phyloP scores from a whole-genome alignment of 2,113 vertebrate genomes.

The Indicator maculatus region DNA sequence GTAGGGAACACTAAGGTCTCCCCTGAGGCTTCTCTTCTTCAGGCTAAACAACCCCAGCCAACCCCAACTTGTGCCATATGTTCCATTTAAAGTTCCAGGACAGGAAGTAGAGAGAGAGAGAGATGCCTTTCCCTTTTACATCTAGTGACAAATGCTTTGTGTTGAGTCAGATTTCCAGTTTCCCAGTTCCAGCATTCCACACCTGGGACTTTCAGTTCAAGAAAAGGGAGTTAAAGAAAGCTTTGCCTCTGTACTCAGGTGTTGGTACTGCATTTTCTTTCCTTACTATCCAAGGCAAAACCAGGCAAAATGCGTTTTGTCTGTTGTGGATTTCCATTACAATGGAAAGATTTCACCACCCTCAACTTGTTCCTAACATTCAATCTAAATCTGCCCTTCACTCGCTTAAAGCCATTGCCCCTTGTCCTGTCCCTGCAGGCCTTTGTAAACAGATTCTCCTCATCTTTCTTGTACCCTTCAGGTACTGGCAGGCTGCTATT shows the following conservation, averaged over 20 bases:
- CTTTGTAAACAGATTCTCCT: too few species aligned
- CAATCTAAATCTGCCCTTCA: too few species aligned
- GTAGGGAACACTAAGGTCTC: too few species aligned
- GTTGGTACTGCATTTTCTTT: constrained; percentile 33
- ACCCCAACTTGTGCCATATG: background rate
- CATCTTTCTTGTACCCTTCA: too few species aligned
- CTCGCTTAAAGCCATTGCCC: too few species aligned
- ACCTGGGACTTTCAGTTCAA: constrained; percentile 6
- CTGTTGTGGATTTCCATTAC: background rate
- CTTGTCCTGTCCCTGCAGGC: too few species aligned
- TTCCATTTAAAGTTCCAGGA: constrained; percentile 55
- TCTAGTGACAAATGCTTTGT: constrained; percentile 26
- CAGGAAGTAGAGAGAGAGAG: constrained; percentile 24
- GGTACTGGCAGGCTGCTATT: too few species aligned
- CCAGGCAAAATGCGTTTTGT: background rate
- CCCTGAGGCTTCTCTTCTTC: too few species aligned
- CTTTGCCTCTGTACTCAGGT: background rate
- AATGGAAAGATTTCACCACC: background rate
- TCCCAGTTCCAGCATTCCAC: constrained; percentile 9
- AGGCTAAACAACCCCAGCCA: too few species aligned
- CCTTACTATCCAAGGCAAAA: background rate
- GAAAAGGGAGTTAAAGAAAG: background rate
- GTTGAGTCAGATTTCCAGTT: constrained; percentile 36
- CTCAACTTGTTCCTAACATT: too few species aligned
- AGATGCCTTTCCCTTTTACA: constrained; percentile 36